Conservation (phyloP, 2,888 invertebrate species). For the Apodemia hepburni region DNA sequence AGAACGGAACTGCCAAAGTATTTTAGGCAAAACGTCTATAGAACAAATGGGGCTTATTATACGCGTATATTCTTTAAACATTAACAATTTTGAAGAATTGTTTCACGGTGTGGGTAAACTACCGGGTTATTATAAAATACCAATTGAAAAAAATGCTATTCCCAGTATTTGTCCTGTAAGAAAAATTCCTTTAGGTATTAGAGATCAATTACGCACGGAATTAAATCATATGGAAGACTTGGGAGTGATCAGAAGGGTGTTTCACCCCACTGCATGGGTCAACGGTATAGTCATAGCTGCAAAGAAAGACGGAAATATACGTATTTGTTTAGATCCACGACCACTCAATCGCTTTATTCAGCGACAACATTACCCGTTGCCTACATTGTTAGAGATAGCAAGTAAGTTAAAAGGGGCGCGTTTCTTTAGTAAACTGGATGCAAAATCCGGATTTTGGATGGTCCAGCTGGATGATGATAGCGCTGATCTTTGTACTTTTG, state of each 20-base stretch:
- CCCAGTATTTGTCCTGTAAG: not conserved
- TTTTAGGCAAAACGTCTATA: not conserved
- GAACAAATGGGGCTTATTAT: conserved; percentile 1
- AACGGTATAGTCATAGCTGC: too few relatives aligned
- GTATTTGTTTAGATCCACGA: conserved; percentile 8
- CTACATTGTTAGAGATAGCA: too few relatives aligned
- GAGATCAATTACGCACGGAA: conserved; percentile 1
- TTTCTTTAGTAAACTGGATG: too few relatives aligned
- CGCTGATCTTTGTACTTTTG: conserved; percentile 32
- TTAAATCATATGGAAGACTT: not conserved
- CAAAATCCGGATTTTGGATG: too few relatives aligned
- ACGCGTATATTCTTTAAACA: not conserved
- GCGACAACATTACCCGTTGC: too few relatives aligned
- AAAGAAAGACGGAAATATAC: too few relatives aligned
- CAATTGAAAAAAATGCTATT: too few relatives aligned
- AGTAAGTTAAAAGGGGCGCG: too few relatives aligned
- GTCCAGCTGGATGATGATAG: conserved; percentile 21
- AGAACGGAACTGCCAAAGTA: too few relatives aligned
- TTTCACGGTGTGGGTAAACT: not conserved
- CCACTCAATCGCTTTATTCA: too few relatives aligned
- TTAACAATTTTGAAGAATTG: not conserved
- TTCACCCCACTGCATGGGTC: too few relatives aligned
- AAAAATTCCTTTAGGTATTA: not conserved
- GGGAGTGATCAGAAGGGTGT: conserved; percentile 19
- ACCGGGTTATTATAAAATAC: not conserved